phyloP scores from a whole-genome alignment of 2,113 vertebrate genomes.

The Daphoenositta chrysoptera region DNA sequence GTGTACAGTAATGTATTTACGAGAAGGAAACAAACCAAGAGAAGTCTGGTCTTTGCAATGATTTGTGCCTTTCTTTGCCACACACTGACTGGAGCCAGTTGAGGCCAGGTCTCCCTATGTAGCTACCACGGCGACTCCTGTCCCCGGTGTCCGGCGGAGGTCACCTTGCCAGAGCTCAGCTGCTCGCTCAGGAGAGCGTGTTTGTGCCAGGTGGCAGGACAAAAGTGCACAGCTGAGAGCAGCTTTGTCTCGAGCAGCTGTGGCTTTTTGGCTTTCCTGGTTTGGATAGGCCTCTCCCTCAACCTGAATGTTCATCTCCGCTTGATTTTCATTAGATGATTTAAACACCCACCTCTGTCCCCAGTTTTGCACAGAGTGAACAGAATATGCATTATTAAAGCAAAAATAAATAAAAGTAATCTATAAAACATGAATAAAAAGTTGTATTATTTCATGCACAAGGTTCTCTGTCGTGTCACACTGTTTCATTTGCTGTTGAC shows the following conservation, averaged over 20 bases:
- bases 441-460: constrained; percentile 77
- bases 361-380: constrained; percentile 76
- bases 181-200: constrained; percentile 23
- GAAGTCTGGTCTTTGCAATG: constrained; percentile 77
- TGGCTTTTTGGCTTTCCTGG: constrained; percentile 67
- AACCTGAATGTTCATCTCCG: constrained; percentile 72
- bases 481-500: constrained; percentile 58
- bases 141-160: constrained; percentile 42
- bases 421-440: constrained; percentile 70
- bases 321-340: constrained; percentile 74
- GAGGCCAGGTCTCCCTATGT: constrained; percentile 64
- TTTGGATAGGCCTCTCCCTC: constrained; percentile 60
- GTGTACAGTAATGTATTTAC: constrained; percentile 73
- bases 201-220: constrained; percentile 27
- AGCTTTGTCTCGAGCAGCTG: constrained; percentile 62
- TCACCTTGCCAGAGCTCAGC: constrained; percentile 53
- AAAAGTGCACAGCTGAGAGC: constrained; percentile 37
- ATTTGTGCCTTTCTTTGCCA: constrained; percentile 83
- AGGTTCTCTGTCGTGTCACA: constrained; percentile 30
- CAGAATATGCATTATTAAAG: constrained; percentile 79
- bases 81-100: constrained; percentile 73
- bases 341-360: constrained; percentile 70
- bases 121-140: constrained; percentile 60
- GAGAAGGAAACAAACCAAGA: constrained; percentile 65
- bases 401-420: constrained; percentile 80